Conservation (phyloP, 2,888 invertebrate species). For the Drosophila hawaiiensis region DNA sequence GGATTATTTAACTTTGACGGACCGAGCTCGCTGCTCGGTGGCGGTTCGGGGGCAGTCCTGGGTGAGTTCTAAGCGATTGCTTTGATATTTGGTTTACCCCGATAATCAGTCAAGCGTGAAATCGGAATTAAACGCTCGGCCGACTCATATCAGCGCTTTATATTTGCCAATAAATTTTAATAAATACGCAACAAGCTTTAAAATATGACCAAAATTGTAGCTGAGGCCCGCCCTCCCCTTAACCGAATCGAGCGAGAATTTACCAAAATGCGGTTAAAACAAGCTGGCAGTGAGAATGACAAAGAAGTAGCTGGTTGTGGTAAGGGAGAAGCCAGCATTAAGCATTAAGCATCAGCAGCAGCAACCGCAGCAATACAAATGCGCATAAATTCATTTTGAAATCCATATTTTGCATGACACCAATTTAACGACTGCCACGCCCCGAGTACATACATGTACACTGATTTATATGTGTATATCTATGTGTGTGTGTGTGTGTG, state of each 20-base stretch:
- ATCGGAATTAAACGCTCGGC: conserved; percentile 38
- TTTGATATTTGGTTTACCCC: conserved; percentile 41
- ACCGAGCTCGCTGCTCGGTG: not conserved
- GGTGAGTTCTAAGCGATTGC: conserved; percentile 12
- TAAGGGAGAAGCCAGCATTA: not conserved
- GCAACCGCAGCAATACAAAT: conserved; percentile 55
- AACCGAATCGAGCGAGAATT: conserved; percentile 40
- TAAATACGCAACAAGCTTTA: conserved; percentile 47
- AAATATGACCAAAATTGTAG: conserved; percentile 44
- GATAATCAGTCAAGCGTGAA: conserved; percentile 41
- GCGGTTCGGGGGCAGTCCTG: not conserved
- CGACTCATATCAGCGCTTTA: conserved; percentile 22
- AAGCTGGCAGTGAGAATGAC: not conserved
- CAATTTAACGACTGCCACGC: conserved; percentile 58
- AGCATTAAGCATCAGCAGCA: conserved; percentile 16
- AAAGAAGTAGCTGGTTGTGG: not conserved
- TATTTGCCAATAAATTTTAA: conserved; percentile 36
- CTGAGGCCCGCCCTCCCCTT: not conserved
- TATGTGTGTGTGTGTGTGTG: not conserved
- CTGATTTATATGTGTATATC: not conserved
- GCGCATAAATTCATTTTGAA: conserved; percentile 67
- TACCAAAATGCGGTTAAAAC: conserved; percentile 42
- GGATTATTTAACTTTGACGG: conserved; percentile 22
- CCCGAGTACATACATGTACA: conserved; percentile 6
- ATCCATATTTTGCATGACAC: conserved; percentile 69